Conservation (phyloP, 2,113 vertebrate species). For the Bungarus multicinctus region DNA sequence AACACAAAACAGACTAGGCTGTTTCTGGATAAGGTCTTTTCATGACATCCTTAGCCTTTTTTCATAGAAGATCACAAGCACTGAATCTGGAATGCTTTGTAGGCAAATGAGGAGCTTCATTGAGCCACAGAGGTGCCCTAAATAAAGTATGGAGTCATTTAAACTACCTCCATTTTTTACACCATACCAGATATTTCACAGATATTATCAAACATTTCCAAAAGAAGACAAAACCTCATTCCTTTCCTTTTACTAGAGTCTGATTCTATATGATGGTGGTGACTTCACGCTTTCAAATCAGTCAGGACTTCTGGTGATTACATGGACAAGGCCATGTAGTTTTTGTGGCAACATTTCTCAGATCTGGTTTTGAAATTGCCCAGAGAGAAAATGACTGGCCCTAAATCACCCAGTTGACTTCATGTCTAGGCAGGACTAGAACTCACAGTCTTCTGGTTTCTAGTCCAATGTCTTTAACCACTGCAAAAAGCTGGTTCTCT, state of each 20-base stretch:
- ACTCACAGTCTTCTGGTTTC: background rate
- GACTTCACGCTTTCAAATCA: background rate
- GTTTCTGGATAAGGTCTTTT: background rate
- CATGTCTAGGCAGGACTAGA: background rate
- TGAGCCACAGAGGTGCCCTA: background rate
- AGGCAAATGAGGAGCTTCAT: background rate
- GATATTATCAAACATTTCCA: background rate
- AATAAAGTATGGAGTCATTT: background rate
- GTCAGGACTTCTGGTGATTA: background rate
- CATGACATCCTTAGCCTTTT: background rate
- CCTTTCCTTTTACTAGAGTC: background rate
- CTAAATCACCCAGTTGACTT: background rate
- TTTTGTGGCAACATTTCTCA: background rate
- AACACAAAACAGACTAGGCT: background rate
- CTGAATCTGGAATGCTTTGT: background rate
- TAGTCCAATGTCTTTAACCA: background rate
- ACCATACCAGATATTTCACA: background rate
- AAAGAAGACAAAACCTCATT: background rate
- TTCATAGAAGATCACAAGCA: background rate
- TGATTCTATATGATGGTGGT: background rate
- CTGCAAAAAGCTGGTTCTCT: background rate
- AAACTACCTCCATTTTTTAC: background rate
- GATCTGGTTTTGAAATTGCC: background rate
- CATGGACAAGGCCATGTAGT: background rate
- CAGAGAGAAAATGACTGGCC: background rate